Evolutionary conservation across 2,797 vertebrate genomes (phyloP).

Genomic region (Coracias cyanogaster): DNA sequence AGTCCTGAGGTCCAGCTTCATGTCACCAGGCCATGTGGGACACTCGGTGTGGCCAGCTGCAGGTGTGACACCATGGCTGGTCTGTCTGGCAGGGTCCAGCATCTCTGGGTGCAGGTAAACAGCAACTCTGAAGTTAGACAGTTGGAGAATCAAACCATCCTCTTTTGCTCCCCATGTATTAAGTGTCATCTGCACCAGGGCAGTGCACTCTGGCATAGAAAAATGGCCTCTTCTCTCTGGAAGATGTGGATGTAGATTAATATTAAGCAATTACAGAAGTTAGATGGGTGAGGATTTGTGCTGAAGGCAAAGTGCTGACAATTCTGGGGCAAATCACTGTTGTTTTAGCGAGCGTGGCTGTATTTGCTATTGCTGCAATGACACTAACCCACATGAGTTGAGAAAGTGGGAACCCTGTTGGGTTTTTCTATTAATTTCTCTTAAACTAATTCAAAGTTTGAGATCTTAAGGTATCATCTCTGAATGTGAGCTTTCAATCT

Average conservation of each 20-base stretch:
- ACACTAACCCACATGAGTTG: not conserved
- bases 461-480: not conserved
- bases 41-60: fast-evolving
- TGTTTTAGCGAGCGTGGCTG: fast-evolving
- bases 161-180: fast-evolving
- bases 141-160: not conserved
- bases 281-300: not conserved
- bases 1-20: fast-evolving
- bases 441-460: not conserved
- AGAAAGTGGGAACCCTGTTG: not conserved
- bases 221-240: not conserved
- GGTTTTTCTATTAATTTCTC: not conserved
- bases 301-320: not conserved
- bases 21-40: not conserved
- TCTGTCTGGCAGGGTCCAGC: not conserved
- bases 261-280: not conserved
- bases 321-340: not conserved
- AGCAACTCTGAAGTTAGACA: not conserved
- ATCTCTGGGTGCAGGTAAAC: not conserved
- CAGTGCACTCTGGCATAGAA: fast-evolving
- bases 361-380: not conserved
- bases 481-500: not conserved
- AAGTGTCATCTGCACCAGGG: not conserved
- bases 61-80: fast-evolving
- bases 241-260: not conserved